Evolutionary conservation across 1,140 invertebrate genomes (phyloP).

Genomic region (Bombyx mori): ASM3026992v2 NC_085114.1:10192001-10192500

Average conservation of each 20-base stretch:
- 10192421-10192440: slow-evolving; percentile 56
- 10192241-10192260: slow-evolving; percentile 44
- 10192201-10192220: slow-evolving; percentile 38
- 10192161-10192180: slow-evolving; percentile 53
- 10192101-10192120: slow-evolving; percentile 52
- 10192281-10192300: slow-evolving; percentile 46
- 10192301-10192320: slow-evolving; percentile 30
- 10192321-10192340: slow-evolving; percentile 16
- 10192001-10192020: no score
- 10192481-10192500: slow-evolving; percentile 54
- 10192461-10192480: slow-evolving; percentile 59
- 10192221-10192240: slow-evolving; percentile 46
- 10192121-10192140: slow-evolving; percentile 53
- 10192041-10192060: no score
- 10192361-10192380: slow-evolving; percentile 1
- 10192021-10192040: no score
- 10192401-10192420: slow-evolving; percentile 46
- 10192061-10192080: no score
- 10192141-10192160: slow-evolving; percentile 46
- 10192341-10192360: slow-evolving; percentile 6
- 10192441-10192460: slow-evolving; percentile 32
- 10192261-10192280: slow-evolving; percentile 29
- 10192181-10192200: slow-evolving; percentile 55
- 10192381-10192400: neutral
- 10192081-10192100: slow-evolving; percentile 30